Evolutionary conservation across 2,888 invertebrate genomes (phyloP).

Genomic region (Phania funesta): DNA sequence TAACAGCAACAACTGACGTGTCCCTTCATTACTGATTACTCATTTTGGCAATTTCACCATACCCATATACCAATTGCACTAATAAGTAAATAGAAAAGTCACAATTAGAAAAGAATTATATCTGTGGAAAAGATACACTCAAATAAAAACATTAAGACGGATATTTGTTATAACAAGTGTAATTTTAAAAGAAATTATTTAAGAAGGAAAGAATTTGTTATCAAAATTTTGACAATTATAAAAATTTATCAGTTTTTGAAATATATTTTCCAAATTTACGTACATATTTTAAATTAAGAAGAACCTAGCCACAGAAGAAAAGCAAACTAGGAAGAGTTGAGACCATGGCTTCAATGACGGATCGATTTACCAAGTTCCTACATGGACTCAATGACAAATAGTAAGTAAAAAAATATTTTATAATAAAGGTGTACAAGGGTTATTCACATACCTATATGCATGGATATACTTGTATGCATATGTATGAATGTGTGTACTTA

Average conservation of each 20-base stretch:
- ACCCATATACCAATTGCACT: not conserved
- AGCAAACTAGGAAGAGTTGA: not conserved
- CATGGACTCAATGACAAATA: slow-evolving; percentile 76
- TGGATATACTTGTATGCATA: not conserved
- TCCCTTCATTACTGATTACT: not conserved
- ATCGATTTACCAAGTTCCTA: slow-evolving; percentile 75
- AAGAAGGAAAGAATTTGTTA: slow-evolving; percentile 25
- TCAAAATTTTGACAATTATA: slow-evolving; percentile 7
- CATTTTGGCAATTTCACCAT: slow-evolving; percentile 30
- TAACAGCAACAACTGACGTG: slow-evolving; percentile 7
- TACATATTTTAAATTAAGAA: not conserved
- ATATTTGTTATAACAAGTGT: slow-evolving; percentile 21
- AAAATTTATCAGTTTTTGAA: slow-evolving; percentile 4
- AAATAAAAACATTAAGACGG: slow-evolving; percentile 37
- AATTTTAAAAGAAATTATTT: not conserved
- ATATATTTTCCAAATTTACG: not conserved
- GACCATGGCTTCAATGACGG: slow-evolving; percentile 35
- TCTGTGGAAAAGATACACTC: slow-evolving; percentile 21
- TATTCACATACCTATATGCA: not conserved
- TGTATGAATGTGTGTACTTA: not conserved
- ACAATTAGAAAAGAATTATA: slow-evolving; percentile 1
- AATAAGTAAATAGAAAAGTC: slow-evolving; percentile 10
- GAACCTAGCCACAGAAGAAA: not conserved
- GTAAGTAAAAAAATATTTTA: slow-evolving; percentile 72
- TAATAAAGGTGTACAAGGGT: not conserved